Base-by-base conservation (phyloP, 2,888 invertebrate genomes). In the Napeogenes sylphis region DNA sequence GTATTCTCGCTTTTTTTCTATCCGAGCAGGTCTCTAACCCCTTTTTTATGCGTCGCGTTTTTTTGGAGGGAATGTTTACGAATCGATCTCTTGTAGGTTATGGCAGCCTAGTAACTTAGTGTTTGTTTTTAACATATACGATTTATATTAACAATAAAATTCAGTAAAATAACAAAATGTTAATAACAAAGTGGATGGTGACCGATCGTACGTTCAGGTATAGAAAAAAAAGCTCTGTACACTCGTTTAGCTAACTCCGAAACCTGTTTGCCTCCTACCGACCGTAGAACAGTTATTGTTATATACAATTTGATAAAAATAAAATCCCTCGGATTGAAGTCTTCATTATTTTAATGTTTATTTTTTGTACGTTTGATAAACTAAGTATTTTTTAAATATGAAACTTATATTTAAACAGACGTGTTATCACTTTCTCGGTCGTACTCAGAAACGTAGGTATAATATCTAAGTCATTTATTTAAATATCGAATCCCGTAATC, bases 21-120 rank as follows among this genome's bases (percentile, higher is more conserved):
- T 75, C 79, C 82, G 78, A 83, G 79, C 85, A 86, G 85, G 87
- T 87, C 83, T 78, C 80, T 82, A 83, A 87, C 87, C 87, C 86
- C 84, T 87, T 90, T 87, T 86, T 85, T 84, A 76, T 83, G 73
- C 74, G 78, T 61, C 57, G 71, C 78, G 77, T 78, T 73, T 80
- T 85, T 87, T 87, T 87, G 86, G 85, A 85, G 86, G 86, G 86
- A 87, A 85, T 84, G 79, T 83, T 83, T 83, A 79, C 76, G 74
- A 82, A 83, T 85, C 82, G 76, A 84, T 82, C 75, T 72, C 73
- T 83, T 81, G 75, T 84, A 84, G 85, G 86, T 86, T 87, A 87
- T 84, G 79, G 77, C 69, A 73, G 79, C 78, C 79, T 81, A 72
- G 61, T 14, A 47, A 14, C 30, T 64, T 54, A 59, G 80, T 83